Base-by-base conservation (phyloP, 2,888 invertebrate genomes). In the Leucophenga maculata region DNA sequence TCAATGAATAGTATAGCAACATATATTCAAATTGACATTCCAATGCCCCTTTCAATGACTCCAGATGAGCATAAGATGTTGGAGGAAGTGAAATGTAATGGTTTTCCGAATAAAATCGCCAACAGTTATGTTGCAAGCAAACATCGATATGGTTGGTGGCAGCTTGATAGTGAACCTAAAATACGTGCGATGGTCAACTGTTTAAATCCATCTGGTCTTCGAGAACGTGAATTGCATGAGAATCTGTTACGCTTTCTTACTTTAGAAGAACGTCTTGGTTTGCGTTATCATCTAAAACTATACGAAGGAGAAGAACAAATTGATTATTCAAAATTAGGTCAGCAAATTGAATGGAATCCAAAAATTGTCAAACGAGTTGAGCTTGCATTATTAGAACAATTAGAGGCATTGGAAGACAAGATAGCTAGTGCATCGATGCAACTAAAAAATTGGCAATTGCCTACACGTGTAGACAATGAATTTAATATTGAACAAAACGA, bases 71-170 rank as follows among this genome's bases (percentile, higher is more conserved):
- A 93, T 76, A 91, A 91, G 0, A 93, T 94, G 80, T 84, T 95
- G 68, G 94, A 94, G 77, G 84, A 85, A 71, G 86, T 88, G n/a
- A 88, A 88, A 74, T 74, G 81, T 32, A 91, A 94, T 67, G 95
- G 95, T 0, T 88, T 94, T 77, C 94, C 95, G 0, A 91, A 92
- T 74, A 91, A 92, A 31, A 88, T 93, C 0, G 92, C 92, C 32
- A 91, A 92, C 1, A 93, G 92, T 71, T 93, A 91, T 67, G 94
- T 97, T 48, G 92, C 94, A 0, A 90, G 90, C 71, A 57, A 9
- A 31, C 48, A 93, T 57, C 91, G 94, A 74, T 92, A 93, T 77
- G 97, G 97, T 1, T 98, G 98, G 98, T 98, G 97, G 97, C 92
- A 95, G 50, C 92, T 97, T 71, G 92, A 92, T 0, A 94, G 95